Evolutionary conservation across 2,797 vertebrate species (phyloP).

Genomic region (Alectoris magna): DNA sequence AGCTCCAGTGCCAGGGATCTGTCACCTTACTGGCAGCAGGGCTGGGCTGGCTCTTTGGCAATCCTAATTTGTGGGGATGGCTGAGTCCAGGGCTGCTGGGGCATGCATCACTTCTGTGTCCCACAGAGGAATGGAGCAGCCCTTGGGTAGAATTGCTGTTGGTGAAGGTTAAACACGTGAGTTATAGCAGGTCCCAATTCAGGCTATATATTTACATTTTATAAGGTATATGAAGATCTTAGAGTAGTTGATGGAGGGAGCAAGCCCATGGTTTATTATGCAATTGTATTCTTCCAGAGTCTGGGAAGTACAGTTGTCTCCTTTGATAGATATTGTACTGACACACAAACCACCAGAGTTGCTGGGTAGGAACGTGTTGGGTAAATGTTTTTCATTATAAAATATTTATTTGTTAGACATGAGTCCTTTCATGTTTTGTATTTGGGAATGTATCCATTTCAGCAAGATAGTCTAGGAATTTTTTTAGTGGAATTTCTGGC

Average conservation of each 20-base stretch:
- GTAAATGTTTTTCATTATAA: constrained; percentile 56
- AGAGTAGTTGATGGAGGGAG: not conserved
- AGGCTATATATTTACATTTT: not conserved
- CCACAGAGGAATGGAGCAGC: not conserved
- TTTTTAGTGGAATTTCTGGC: not conserved
- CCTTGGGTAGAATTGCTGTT: not conserved
- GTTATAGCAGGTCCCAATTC: not conserved
- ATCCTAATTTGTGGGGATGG: not conserved
- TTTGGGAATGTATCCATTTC: constrained; percentile 29
- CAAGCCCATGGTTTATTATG: not conserved
- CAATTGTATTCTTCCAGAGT: not conserved
- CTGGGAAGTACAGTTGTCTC: not conserved
- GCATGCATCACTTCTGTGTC: not conserved
- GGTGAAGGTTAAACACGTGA: not conserved
- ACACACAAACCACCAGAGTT: not conserved
- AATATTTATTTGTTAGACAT: constrained; percentile 56
- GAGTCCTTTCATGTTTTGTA: constrained; percentile 36
- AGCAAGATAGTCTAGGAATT: constrained; percentile 50
- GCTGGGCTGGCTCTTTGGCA: not conserved
- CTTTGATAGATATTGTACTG: not conserved
- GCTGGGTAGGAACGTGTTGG: not conserved
- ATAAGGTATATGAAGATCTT: accelerated
- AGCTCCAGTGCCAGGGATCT: constrained; percentile 50
- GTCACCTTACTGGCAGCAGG: constrained; percentile 43
- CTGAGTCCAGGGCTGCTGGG: not conserved